Base-by-base conservation (phyloP, 1,140 invertebrate genomes). In the Tetragnatha versicolor region DNA sequence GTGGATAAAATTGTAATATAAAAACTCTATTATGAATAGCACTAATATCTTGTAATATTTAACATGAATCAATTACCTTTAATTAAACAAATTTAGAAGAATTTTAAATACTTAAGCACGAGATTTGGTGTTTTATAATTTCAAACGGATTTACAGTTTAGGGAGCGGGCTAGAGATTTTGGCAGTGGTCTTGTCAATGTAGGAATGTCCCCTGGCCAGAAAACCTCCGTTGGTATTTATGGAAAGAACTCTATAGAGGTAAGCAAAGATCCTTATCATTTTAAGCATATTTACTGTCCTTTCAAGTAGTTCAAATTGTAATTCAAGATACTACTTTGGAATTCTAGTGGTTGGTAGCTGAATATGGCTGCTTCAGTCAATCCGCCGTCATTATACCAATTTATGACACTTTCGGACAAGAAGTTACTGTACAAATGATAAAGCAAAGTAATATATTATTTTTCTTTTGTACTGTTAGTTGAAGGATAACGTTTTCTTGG, bases 311-410 rank as follows among this genome's bases (percentile, higher is more conserved):
- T 98, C 17, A 42, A 42, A 42, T 42, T 42, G 17, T 7, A 9
- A 20, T 53, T 9, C 10, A 53, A 10, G 10, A n/a, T n/a, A 20
- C 10, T 4, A 25, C 20, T 55, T 55, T 55, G 10, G 4, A 3
- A 9, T 51, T 72, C 12, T 17, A 89, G 90, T 99, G 97, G 95
- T 91, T 97, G 65, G 89, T 99, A 65, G 91, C 93, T n/a, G 95
- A 98, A 85, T 93, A 98, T 85, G 96, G 91, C 10, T 93, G 93
- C 77, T 97, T 97, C 84, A 92, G 92, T 82, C 98, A 95, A 86
- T 97, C 94, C 51, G 92, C 98, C 90, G 94, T 97, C n/a, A 90
- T 97, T 65, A 94, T 99, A 31, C 96, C 97, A 55, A 87, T 99
- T 33, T 98, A 99, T 86, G 97, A 99, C 84, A 98, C 97, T 4